Base-by-base conservation (phyloP, 2,797 vertebrate genomes). In the Neolamprologus multifasciatus region DNA sequence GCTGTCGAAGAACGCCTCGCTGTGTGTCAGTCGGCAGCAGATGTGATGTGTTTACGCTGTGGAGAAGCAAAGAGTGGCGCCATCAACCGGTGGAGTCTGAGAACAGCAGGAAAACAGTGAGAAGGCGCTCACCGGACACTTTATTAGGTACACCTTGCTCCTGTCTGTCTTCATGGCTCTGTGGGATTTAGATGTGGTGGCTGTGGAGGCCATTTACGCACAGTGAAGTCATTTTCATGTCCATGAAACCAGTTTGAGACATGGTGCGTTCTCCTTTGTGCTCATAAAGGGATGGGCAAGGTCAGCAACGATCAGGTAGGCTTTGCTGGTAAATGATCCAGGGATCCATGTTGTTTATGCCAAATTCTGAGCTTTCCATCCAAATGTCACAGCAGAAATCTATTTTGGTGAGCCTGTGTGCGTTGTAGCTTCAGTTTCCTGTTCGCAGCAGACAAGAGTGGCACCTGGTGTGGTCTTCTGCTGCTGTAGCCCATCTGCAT, bases 11-110 rank as follows among this genome's bases (percentile, higher is more conserved):
- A 29, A 71, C 48, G 10, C 16, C 62, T 69, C 8, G 10, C 21
- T 14, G 10, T 50, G 1, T 9, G 38, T 21, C 59, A 16, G 26
- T 7, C 50, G 26, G 10, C 54, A 40, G 54, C 59, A 67, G 78
- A 40, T 79, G 78, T n/a, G 9, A 38, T 7, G n/a, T 10, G 54
- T 33, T 17, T 9, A 33, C 8, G 23, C 6, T 9, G 21, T 13
- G 21, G 45, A 29, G 13, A 40, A 5, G 13, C 10, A 23, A 17
- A 33, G 17, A n/a, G 12, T 7, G 57, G 50, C 84, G 84, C 50
- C 88, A 55, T 36, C 93, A 92, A 79, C 64, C 36, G 89, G 88
- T 19, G 54, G 48, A 51, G 14, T 5, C 10, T 26, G 38, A 8
- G 5, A 21, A 54, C 26, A 1, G 62, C 85, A 29, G 23, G 23